These are phyloP conservation scores for Coregonus suidteri DNA, from an alignment of 2,797 vertebrate species.

Conservation along the genomic window DNA sequence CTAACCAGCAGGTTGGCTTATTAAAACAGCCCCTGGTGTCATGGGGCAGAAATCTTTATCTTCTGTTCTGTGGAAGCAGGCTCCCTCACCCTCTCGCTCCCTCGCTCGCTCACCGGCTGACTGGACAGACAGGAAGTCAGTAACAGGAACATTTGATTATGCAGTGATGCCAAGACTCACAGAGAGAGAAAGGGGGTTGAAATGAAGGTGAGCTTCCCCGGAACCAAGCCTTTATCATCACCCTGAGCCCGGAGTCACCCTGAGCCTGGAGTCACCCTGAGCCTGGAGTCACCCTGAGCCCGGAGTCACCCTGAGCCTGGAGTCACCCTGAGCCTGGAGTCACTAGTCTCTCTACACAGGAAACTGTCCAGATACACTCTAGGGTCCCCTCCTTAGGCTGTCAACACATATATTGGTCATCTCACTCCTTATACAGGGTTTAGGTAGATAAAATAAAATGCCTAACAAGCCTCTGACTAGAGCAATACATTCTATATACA, in stretches of 20 bases:
- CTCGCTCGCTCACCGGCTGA: background rate
- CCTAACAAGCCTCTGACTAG: no score
- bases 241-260: background rate
- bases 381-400: background rate
- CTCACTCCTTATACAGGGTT: background rate
- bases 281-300: background rate
- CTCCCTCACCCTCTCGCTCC: constrained; percentile 21
- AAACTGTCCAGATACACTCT: background rate
- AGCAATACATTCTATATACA: no score
- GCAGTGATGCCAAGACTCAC: constrained; percentile 47
- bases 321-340: background rate
- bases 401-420: background rate
- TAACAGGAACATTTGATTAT: constrained; percentile 60
- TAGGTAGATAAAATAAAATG: background rate
- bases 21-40: constrained; percentile 50
- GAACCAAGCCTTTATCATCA: background rate
- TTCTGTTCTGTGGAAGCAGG: constrained; percentile 30
- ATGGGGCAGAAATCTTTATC: constrained; percentile 44
- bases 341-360: no score
- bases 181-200: background rate
- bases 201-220: background rate
- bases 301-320: background rate
- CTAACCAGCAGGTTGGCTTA: constrained; percentile 24
- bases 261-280: constrained; percentile 8
- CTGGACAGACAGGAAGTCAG: constrained; percentile 44